Evolutionary conservation across 64 coral and sea anemone species (phyloP).

Genomic region (Anthopleura sola): DNA sequence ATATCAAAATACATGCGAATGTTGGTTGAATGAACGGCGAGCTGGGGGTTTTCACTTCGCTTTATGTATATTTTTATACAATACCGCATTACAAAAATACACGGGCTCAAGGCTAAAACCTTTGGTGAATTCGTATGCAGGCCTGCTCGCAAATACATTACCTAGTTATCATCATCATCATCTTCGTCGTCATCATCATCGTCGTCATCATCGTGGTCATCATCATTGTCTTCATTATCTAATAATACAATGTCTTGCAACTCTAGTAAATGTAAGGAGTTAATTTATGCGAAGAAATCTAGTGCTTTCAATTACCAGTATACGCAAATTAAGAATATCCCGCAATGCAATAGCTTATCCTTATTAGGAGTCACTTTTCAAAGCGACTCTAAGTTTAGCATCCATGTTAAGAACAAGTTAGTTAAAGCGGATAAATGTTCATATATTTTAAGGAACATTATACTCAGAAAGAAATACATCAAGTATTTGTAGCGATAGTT

Average conservation of each 20-base stretch:
- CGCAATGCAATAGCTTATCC: conserved; percentile 48
- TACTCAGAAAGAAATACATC: conserved; percentile 42
- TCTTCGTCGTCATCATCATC: too few relatives aligned
- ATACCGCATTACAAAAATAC: too few relatives aligned
- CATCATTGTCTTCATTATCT: too few relatives aligned
- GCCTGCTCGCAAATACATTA: too few relatives aligned
- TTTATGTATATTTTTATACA: too few relatives aligned
- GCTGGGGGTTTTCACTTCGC: too few relatives aligned
- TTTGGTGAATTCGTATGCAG: too few relatives aligned
- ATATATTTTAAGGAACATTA: conserved; percentile 38
- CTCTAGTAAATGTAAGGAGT: conserved; percentile 71
- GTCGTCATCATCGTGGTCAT: too few relatives aligned
- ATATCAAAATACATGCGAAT: too few relatives aligned
- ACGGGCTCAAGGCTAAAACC: too few relatives aligned
- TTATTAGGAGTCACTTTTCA: conserved; percentile 65
- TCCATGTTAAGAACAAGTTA: conserved; percentile 35
- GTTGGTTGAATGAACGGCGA: too few relatives aligned
- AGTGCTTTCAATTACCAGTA: conserved; percentile 35
- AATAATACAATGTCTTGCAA: conserved; percentile 78
- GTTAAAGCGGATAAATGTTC: conserved; percentile 42
- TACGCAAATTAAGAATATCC: conserved; percentile 45
- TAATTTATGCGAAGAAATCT: conserved; percentile 63
- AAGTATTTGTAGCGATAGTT: conserved; percentile 24
- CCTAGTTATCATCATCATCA: too few relatives aligned
- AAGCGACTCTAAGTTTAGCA: conserved; percentile 36